phyloP scores from a whole-genome alignment of 2,888 invertebrate species.

The Sinelater perroti region DNA sequence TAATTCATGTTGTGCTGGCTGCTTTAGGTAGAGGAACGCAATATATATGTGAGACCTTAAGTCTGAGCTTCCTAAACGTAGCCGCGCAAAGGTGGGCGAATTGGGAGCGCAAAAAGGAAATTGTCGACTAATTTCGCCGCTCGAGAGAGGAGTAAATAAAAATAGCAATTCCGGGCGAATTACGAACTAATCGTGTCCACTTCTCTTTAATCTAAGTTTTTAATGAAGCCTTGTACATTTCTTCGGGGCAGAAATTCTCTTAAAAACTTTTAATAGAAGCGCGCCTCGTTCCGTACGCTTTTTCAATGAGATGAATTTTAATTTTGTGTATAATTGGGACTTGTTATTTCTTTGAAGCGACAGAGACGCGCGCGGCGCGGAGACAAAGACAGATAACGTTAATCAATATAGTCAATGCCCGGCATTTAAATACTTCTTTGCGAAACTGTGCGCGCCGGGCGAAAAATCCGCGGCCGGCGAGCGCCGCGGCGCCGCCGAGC shows the following conservation, averaged over 20 bases:
- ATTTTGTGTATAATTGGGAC: constrained; percentile 61
- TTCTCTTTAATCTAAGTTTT: constrained; percentile 60
- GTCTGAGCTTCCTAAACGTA: too few relatives aligned
- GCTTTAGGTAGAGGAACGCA: too few relatives aligned
- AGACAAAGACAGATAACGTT: constrained; percentile 37
- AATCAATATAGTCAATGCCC: constrained; percentile 35
- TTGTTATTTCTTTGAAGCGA: constrained; percentile 57
- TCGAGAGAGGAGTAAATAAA: constrained; percentile 15
- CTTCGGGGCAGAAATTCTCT: constrained; percentile 57
- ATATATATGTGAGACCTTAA: too few relatives aligned
- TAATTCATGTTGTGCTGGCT: too few relatives aligned
- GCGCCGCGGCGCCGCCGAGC: constrained; percentile 12
- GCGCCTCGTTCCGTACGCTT: constrained; percentile 58
- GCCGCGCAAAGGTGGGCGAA: too few relatives aligned
- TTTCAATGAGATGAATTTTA: constrained; percentile 62
- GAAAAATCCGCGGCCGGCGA: constrained; percentile 25
- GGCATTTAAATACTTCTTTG: constrained; percentile 35
- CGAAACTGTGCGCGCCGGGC: constrained; percentile 28
- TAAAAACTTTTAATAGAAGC: constrained; percentile 61
- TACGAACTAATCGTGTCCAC: constrained; percentile 55
- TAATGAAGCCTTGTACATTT: constrained; percentile 57
- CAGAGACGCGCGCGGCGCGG: constrained; percentile 46
- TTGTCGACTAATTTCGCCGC: too few relatives aligned
- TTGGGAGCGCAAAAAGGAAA: too few relatives aligned
- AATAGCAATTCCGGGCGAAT: constrained; percentile 30